These are phyloP conservation scores for Andrena dorsata DNA, from an alignment of 2,888 invertebrate genomes.

Conservation along the genomic window DNA sequence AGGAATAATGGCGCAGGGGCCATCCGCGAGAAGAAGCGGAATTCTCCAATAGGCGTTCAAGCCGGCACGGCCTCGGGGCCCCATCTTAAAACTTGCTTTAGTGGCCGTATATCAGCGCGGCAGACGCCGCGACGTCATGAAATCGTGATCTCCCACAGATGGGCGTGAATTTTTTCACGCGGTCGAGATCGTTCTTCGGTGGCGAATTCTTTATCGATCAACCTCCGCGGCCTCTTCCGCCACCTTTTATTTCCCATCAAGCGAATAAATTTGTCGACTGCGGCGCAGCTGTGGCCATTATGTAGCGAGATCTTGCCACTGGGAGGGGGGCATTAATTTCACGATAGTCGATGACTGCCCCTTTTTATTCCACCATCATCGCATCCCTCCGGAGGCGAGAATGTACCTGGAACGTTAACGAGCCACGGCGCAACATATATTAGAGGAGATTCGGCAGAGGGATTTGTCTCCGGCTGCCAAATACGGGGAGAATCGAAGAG, in stretches of 20 bases:
- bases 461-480: conserved; percentile 19
- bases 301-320: conserved; percentile 18
- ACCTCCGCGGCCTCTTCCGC: conserved; percentile 14
- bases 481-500: conserved; percentile 19
- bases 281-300: conserved; percentile 43
- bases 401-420: neutral
- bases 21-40: conserved; percentile 25
- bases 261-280: conserved; percentile 43
- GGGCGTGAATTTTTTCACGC: conserved; percentile 63
- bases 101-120: conserved; percentile 64
- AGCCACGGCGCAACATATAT: too few relatives aligned
- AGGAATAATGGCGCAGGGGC: conserved; percentile 53
- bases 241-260: conserved; percentile 28
- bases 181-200: conserved; percentile 31
- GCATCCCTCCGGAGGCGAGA: neutral
- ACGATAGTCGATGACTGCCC: conserved; percentile 28
- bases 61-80: conserved; percentile 29
- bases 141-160: conserved; percentile 72
- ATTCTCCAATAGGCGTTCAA: conserved; percentile 65
- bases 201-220: conserved; percentile 63
- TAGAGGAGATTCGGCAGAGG: neutral
- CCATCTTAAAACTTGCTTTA: conserved; percentile 61
- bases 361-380: conserved; percentile 9
- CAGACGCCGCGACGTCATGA: conserved; percentile 65
- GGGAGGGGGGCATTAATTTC: conserved; percentile 32